These are phyloP conservation scores for Paraplagusia blochii DNA, from an alignment of 2,113 vertebrate species.

Conservation along the genomic window DNA sequence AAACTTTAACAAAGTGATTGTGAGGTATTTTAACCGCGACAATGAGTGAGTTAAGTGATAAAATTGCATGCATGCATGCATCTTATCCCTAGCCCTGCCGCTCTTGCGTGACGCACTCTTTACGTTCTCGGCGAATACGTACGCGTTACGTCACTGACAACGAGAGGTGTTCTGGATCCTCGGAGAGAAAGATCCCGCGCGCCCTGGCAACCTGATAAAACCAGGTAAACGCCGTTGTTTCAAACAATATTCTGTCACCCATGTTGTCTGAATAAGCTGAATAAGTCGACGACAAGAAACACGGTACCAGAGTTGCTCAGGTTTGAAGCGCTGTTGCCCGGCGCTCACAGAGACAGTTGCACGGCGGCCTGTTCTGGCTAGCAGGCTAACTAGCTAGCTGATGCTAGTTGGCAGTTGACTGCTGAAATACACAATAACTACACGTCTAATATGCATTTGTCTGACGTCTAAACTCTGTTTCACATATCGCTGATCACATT, in stretches of 20 bases:
- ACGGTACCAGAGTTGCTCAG: slow-evolving; percentile 22
- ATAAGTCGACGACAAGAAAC: slow-evolving; percentile 19
- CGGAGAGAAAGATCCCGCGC: slow-evolving; percentile 81
- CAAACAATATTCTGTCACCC: slow-evolving; percentile 34
- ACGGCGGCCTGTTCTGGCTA: slow-evolving; percentile 63
- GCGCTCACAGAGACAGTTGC: slow-evolving; percentile 60
- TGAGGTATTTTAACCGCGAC: no score
- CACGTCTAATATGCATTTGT: slow-evolving; percentile 37
- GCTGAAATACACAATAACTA: slow-evolving; percentile 66
- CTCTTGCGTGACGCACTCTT: slow-evolving; percentile 30
- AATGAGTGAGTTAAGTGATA: no score
- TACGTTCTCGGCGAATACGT: slow-evolving; percentile 62
- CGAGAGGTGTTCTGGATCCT: slow-evolving; percentile 81
- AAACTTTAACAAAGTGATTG: no score
- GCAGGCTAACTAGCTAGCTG: slow-evolving; percentile 64
- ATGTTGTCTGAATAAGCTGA: slow-evolving; percentile 36
- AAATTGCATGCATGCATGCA: not conserved
- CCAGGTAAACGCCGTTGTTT: slow-evolving; percentile 72
- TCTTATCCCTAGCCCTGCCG: not conserved
- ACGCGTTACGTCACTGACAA: slow-evolving; percentile 77
- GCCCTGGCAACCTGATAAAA: slow-evolving; percentile 76
- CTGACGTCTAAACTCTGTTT: slow-evolving; percentile 24
- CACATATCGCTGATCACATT: slow-evolving; percentile 7
- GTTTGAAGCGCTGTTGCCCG: slow-evolving; percentile 57
- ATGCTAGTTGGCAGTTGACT: slow-evolving; percentile 68